Percentiles rank a stretch among this genome's conserved stretches.
phyloP scores from a whole-genome alignment of 2,113 vertebrate species.

The Lasiurus borealis region DNA sequence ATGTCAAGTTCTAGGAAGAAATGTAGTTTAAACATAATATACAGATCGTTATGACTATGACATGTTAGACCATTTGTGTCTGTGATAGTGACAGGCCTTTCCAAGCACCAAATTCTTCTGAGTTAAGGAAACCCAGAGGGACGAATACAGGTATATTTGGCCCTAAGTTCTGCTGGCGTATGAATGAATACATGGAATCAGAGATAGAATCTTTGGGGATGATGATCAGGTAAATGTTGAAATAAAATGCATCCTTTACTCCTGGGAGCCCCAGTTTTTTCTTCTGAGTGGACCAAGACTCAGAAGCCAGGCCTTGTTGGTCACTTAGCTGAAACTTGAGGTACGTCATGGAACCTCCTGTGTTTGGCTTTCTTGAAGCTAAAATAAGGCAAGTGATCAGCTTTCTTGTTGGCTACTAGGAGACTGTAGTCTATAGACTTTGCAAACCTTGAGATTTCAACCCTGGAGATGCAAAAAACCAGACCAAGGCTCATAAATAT shows the following conservation, averaged over 20 bases:
- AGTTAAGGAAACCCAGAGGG: neutral
- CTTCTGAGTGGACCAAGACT: neutral
- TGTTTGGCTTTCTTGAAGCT: neutral
- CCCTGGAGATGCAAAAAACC: neutral
- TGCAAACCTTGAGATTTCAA: neutral
- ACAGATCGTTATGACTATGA: neutral
- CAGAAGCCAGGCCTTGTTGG: neutral
- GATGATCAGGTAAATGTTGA: neutral
- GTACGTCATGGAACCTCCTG: neutral
- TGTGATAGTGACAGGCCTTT: neutral
- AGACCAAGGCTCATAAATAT: neutral
- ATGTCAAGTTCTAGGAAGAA: neutral
- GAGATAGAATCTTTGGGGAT: neutral
- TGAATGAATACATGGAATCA: neutral
- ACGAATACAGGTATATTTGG: neutral
- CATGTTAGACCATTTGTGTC: neutral
- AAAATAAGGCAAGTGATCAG: neutral
- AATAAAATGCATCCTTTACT: neutral
- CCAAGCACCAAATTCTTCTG: neutral
- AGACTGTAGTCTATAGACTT: neutral
- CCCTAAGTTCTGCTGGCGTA: neutral
- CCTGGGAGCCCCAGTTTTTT: neutral
- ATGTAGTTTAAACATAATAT: neutral
- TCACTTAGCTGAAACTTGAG: conserved; percentile 4
- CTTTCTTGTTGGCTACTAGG: neutral